phyloP scores from a whole-genome alignment of 2,888 invertebrate species.

The Anticlea derivata region DNA sequence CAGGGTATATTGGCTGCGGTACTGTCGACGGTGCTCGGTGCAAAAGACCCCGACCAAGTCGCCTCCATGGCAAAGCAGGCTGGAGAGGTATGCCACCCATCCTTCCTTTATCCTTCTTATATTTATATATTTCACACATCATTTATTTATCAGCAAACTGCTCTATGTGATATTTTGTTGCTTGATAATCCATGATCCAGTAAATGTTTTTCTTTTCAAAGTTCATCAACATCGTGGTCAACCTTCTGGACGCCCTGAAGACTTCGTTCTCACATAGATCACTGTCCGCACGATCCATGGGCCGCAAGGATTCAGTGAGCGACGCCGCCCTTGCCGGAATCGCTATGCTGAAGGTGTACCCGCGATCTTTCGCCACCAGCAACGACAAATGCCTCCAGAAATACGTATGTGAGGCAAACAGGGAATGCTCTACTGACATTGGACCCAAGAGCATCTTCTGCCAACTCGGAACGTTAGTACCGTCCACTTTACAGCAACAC shows the following conservation, averaged over 20 bases:
- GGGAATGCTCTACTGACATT: constrained; percentile 92
- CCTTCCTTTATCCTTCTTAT: constrained; percentile 69
- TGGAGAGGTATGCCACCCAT: constrained; percentile 92
- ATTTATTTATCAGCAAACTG: constrained; percentile 11
- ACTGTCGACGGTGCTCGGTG: constrained; percentile 95
- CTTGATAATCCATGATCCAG: neutral
- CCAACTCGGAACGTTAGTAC: constrained; percentile 95
- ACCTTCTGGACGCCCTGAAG: constrained; percentile 95
- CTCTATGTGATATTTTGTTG: constrained; percentile 1
- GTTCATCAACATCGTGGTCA: constrained; percentile 96
- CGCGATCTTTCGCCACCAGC: constrained; percentile 89
- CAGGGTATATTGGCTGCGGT: constrained; percentile 97
- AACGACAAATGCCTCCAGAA: constrained; percentile 94
- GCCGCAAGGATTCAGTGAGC: constrained; percentile 94
- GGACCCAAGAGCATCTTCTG: constrained; percentile 94
- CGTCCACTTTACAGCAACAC: neutral
- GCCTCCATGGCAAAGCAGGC: constrained; percentile 97
- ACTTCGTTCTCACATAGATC: constrained; percentile 97
- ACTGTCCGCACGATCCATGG: constrained; percentile 91
- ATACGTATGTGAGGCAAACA: constrained; percentile 95
- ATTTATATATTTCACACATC: constrained; percentile 35
- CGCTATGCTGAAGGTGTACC: constrained; percentile 94
- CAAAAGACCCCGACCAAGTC: constrained; percentile 95
- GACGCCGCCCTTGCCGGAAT: constrained; percentile 95
- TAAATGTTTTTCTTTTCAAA: constrained; percentile 57